Evolutionary conservation across 2,888 invertebrate species (phyloP), one percentile per base, ranked within the genome.

Genomic region (Dasysyrphus albostriatus): DNA sequence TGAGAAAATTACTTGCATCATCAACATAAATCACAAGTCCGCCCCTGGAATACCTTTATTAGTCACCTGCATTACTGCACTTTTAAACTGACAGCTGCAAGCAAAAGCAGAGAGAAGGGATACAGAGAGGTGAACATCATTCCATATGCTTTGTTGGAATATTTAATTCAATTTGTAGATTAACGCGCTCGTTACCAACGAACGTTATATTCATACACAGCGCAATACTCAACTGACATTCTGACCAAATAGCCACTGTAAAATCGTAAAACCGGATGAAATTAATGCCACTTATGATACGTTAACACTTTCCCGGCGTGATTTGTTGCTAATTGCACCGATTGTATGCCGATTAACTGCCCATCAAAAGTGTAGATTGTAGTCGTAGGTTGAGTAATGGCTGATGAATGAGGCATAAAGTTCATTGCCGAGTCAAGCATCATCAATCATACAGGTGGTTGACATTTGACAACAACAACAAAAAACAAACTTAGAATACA

Each of bases 251-350:
- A 32, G 24, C 29, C 29, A 39, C 39, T 49, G 49, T 34, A 32
- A 24, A 29, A 54, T 54, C 54, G 29, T 54, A 14, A 56, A 77
- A 51, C 85, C 85, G 85, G 82, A 69, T 82, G 63, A 51, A 70
- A 83, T 79, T 63, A 47, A 70, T 78, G 24, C 61, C 67, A 73
- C 61, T 82, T 81, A 61, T 69, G 81, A 74, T 49, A 77, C 51
- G 51, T 77, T 69, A 74, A 58, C 69, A 82, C 69, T 69, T 72
- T 67, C 47, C 51, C 37, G n/a, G n/a, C n/a, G 29, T 29, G 54
- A 32, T 37, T 54, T 75, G 42, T 58, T 65, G 83, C 61, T 83
- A 83, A 83, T 83, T 83, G 65, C 83, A 44, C 32, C 42, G 49
- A 63, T 56, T 63, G 34, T 76, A 34, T 67, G 34, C 5, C 70